Conservation (phyloP, 53 echinoderm and acorn worm genomes). For the Apostichopus leukothele region DNA sequence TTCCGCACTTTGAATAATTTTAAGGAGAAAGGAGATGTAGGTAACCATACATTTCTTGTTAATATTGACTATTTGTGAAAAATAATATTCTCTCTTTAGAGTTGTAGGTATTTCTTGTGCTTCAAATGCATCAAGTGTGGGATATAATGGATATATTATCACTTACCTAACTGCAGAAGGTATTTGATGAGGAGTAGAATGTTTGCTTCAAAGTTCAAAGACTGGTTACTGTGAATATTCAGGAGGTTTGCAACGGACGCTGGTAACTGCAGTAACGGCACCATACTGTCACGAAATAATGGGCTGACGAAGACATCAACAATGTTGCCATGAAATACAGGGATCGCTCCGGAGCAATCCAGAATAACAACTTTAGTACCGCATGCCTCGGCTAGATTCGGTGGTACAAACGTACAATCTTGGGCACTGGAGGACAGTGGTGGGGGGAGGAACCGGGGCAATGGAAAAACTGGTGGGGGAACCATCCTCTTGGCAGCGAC, state of each 20-base stretch:
- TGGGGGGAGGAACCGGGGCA: slow-evolving; percentile 84
- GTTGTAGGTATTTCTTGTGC: no score
- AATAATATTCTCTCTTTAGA: no score
- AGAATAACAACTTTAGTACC: slow-evolving; percentile 75
- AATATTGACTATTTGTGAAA: no score
- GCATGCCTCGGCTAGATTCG: slow-evolving; percentile 74
- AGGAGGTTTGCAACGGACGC: slow-evolving; percentile 65
- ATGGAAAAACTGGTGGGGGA: slow-evolving; percentile 71
- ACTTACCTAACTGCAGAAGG: slow-evolving; percentile 89
- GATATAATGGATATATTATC: background rate
- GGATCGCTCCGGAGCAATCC: slow-evolving; percentile 79
- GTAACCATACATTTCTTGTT: no score
- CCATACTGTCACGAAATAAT: slow-evolving; percentile 79
- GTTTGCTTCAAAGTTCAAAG: slow-evolving; percentile 91
- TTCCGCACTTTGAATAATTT: no score
- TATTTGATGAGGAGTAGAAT: slow-evolving; percentile 93
- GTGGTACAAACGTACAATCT: slow-evolving; percentile 87
- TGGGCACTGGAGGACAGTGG: slow-evolving; percentile 70
- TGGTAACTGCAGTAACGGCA: slow-evolving; percentile 72
- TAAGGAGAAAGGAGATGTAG: no score
- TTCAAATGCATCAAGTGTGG: no score
- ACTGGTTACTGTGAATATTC: slow-evolving; percentile 71
- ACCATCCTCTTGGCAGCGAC: slow-evolving; percentile 70
- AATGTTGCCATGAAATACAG: slow-evolving; percentile 88
- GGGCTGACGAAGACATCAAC: slow-evolving; percentile 80